phyloP scores from a whole-genome alignment of 2,888 invertebrate species.

The Scaptomyza tumidula region DNA sequence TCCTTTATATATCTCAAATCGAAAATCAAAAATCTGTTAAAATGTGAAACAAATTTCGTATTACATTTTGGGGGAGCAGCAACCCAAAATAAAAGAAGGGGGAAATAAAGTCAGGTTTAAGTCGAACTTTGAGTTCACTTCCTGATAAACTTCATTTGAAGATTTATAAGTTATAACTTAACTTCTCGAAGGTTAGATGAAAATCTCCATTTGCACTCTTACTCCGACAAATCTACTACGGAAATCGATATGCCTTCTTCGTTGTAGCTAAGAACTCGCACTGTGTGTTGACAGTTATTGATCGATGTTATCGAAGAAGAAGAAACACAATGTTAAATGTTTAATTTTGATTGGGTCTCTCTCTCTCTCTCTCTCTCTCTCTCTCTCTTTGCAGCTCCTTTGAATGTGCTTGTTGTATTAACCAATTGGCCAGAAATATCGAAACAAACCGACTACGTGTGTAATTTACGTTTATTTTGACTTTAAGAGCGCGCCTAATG shows the following conservation, averaged over 20 bases:
- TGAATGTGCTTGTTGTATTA: conserved; percentile 44
- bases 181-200: no score
- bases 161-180: no score
- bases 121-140: conserved; percentile 46
- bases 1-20: conserved; percentile 41
- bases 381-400: conserved; percentile 12
- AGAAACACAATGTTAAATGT: conserved; percentile 66
- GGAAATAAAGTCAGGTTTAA: background rate
- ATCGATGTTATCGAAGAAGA: conserved; percentile 67
- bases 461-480: conserved; percentile 69
- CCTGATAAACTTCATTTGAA: background rate
- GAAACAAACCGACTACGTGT: conserved; percentile 21
- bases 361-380: background rate
- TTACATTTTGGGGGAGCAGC: conserved; percentile 69
- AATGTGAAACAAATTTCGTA: conserved; percentile 58
- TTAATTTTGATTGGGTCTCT: conserved; percentile 64
- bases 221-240: background rate
- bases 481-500: conserved; percentile 54
- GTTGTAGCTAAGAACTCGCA: conserved; percentile 5
- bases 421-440: conserved; percentile 49
- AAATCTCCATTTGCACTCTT: accelerated
- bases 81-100: conserved; percentile 13
- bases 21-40: conserved; percentile 65
- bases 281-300: conserved; percentile 76
- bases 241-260: conserved; percentile 14